Evolutionary conservation across 2,888 invertebrate genomes (phyloP).

Genomic region (Orchesella flavescens): DNA sequence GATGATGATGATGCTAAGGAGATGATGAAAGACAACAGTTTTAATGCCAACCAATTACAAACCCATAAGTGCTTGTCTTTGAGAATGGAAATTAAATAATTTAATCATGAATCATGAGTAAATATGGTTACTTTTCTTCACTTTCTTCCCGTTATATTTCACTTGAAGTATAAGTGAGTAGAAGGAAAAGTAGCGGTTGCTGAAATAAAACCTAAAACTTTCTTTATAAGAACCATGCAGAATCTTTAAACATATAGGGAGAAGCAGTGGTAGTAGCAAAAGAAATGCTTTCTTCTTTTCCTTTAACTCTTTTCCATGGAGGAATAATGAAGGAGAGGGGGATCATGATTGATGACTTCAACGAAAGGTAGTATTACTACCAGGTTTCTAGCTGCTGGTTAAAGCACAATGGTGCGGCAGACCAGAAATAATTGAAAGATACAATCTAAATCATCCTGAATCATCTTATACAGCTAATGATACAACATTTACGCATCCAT

Average conservation of each 20-base stretch:
- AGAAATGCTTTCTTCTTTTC: constrained; percentile 30
- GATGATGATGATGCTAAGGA: background rate
- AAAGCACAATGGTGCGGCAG: too few relatives aligned
- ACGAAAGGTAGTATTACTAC: constrained; percentile 21
- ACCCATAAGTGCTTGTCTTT: constrained; percentile 56
- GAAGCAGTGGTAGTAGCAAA: background rate
- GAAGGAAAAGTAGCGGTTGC: background rate
- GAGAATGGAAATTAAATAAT: constrained; percentile 59
- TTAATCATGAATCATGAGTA: constrained; percentile 56
- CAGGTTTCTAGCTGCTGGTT: background rate
- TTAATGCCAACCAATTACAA: constrained; percentile 63
- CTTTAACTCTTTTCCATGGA: constrained; percentile 5
- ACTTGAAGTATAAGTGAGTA: background rate
- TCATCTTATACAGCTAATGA: too few relatives aligned
- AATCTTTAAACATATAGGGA: background rate
- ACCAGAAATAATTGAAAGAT: too few relatives aligned
- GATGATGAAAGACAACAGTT: constrained; percentile 58
- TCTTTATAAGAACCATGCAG: background rate
- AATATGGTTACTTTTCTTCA: constrained; percentile 25
- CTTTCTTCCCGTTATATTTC: background rate
- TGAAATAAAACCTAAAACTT: background rate
- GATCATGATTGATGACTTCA: constrained; percentile 59
- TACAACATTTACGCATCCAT: too few relatives aligned
- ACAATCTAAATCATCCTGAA: too few relatives aligned
- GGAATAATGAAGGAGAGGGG: constrained; percentile 33